These are phyloP conservation scores for Macropis europaea DNA, from an alignment of 2,888 invertebrate genomes.

Conservation along the genomic window DNA sequence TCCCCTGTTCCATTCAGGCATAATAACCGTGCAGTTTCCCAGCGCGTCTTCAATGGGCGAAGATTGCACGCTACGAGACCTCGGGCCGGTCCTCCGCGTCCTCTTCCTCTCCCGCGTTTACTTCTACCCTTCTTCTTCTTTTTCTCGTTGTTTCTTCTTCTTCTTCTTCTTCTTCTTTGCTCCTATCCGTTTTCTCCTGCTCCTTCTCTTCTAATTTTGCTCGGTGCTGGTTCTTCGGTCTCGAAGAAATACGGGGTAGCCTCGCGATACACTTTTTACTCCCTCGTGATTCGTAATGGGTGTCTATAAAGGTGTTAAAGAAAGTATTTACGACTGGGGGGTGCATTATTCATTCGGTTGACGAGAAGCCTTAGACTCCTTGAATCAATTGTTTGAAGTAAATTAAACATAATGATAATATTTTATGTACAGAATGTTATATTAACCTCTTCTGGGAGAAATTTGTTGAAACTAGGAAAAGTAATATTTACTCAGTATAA, in stretches of 20 bases:
- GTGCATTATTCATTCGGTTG: no score
- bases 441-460: no score
- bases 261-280: constrained; percentile 15
- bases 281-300: no score
- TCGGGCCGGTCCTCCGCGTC: constrained; percentile 67
- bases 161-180: constrained; percentile 42
- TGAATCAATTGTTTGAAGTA: no score
- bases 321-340: no score
- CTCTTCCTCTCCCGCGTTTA: constrained; percentile 54
- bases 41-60: constrained; percentile 79
- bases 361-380: no score
- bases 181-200: constrained; percentile 33
- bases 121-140: constrained; percentile 20
- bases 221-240: constrained; percentile 17
- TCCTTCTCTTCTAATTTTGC: constrained; percentile 15
- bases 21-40: constrained; percentile 80
- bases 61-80: constrained; percentile 79
- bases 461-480: no score
- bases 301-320: no score
- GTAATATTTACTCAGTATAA: no score
- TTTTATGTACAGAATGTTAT: no score
- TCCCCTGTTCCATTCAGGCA: constrained; percentile 76
- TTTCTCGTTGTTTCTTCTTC: constrained; percentile 16
- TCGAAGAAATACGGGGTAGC: constrained; percentile 1
- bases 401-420: no score